phyloP scores from a whole-genome alignment of 2,113 vertebrate genomes.

The Gobius niger region DNA sequence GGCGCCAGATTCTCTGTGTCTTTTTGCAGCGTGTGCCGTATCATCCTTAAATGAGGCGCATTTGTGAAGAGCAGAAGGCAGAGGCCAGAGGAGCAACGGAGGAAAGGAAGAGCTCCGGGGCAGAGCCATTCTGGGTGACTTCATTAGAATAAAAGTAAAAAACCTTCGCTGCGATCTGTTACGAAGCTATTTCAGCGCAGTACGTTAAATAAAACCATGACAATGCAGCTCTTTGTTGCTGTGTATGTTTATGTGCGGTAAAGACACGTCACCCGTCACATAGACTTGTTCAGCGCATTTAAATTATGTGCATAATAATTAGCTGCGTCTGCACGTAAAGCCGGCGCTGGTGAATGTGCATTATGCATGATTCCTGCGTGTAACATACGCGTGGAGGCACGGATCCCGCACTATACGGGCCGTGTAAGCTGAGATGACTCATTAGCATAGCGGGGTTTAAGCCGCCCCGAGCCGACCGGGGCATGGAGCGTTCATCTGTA shows the following conservation, averaged over 20 bases:
- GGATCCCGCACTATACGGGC: constrained; percentile 34
- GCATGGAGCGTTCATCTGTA: constrained; percentile 4
- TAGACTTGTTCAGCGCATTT: not conserved
- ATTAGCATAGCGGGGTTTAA: constrained; percentile 46
- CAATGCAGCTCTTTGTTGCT: not conserved
- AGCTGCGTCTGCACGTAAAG: constrained; percentile 27
- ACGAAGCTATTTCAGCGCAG: not conserved
- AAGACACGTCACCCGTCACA: not conserved
- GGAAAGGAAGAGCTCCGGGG: constrained; percentile 67
- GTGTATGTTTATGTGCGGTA: not conserved
- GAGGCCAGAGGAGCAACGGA: constrained; percentile 58
- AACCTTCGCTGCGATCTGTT: constrained; percentile 6
- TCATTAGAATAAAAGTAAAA: constrained; percentile 60
- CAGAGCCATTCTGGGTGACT: constrained; percentile 65
- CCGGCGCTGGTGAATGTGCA: constrained; percentile 28
- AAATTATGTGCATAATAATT: constrained; percentile 21
- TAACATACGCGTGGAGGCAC: constrained; percentile 13
- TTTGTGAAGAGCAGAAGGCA: constrained; percentile 61
- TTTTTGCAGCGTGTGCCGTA: constrained; percentile 25
- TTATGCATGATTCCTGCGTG: constrained; percentile 34
- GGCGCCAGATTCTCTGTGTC: constrained; percentile 36
- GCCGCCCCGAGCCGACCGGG: constrained; percentile 4
- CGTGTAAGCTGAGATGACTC: constrained; percentile 29
- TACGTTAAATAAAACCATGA: too few relatives aligned
- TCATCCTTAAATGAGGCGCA: constrained; percentile 66